Conservation (phyloP, 23 tunicate species). For the Corella eumyota region DNA sequence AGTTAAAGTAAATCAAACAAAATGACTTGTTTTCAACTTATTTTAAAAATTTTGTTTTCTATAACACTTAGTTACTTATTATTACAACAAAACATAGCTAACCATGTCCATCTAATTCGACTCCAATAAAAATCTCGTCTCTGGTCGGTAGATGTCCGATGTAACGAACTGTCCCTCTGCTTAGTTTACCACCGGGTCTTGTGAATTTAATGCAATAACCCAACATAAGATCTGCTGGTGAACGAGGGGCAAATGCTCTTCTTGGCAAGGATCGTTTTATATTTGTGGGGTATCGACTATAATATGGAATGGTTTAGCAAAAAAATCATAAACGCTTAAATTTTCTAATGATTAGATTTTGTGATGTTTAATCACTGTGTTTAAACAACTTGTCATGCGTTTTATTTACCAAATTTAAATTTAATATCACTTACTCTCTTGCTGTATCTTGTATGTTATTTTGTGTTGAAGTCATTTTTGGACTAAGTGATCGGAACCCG, state of each 20-base stretch:
- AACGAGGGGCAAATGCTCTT: slow-evolving; percentile 91
- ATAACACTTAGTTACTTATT: neutral
- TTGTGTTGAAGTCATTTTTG: slow-evolving; percentile 54
- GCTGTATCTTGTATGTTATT: slow-evolving; percentile 42
- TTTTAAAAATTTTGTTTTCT: neutral
- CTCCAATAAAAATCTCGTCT: slow-evolving; percentile 78
- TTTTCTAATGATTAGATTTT: too few relatives aligned
- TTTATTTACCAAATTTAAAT: too few relatives aligned
- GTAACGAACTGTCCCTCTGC: slow-evolving; percentile 80
- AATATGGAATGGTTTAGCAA: too few relatives aligned
- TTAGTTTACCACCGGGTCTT: slow-evolving; percentile 83
- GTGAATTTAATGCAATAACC: slow-evolving; percentile 94
- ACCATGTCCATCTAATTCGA: slow-evolving; percentile 79
- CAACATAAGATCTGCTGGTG: slow-evolving; percentile 76
- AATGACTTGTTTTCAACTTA: neutral
- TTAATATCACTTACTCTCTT: slow-evolving; percentile 76
- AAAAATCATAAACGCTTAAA: too few relatives aligned
- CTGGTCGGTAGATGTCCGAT: slow-evolving; percentile 91
- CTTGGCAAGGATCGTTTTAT: slow-evolving; percentile 63
- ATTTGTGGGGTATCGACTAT: slow-evolving; percentile 70
- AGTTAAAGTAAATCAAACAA: neutral
- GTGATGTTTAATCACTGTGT: too few relatives aligned
- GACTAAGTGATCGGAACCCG: slow-evolving; percentile 79
- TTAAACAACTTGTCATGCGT: too few relatives aligned
- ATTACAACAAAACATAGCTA: slow-evolving; percentile 6